These are phyloP conservation scores for Lutjanus campechanus DNA, from an alignment of 2,797 vertebrate species.

Conservation along the genomic window DNA sequence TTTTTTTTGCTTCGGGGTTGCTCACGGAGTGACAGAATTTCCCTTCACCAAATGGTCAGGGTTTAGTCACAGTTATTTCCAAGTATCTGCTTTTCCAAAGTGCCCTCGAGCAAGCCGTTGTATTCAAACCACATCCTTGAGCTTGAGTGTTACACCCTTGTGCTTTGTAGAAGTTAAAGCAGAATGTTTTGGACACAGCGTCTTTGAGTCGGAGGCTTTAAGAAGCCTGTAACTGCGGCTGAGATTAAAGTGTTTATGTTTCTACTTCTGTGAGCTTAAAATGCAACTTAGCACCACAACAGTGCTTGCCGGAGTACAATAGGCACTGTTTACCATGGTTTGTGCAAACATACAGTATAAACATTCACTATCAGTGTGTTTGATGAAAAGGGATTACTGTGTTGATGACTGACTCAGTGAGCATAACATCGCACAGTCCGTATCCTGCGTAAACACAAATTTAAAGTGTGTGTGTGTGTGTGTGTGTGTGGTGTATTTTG, in stretches of 20 bases:
- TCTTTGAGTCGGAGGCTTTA: conserved; percentile 15
- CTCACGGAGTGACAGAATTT: conserved; percentile 2
- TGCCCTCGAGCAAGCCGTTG: conserved; percentile 3
- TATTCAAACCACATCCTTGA: neutral
- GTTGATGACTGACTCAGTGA: conserved; percentile 57
- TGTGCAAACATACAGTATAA: conserved; percentile 38
- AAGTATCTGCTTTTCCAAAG: conserved; percentile 19
- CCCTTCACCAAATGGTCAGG: conserved; percentile 13
- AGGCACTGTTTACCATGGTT: conserved; percentile 44
- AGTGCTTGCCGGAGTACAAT: conserved; percentile 22
- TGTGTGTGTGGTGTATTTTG: conserved; percentile 8
- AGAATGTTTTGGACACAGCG: conserved; percentile 10
- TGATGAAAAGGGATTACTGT: conserved; percentile 59
- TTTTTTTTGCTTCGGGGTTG: conserved; percentile 4
- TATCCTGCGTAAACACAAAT: conserved; percentile 41
- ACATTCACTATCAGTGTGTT: conserved; percentile 38
- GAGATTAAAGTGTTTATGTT: conserved; percentile 51
- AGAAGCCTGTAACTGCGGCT: neutral
- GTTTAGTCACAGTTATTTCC: conserved; percentile 32
- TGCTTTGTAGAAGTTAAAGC: neutral
- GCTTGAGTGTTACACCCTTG: neutral
- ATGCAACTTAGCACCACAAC: conserved; percentile 10
- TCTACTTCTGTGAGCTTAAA: conserved; percentile 48
- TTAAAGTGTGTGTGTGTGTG: neutral
- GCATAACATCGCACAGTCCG: conserved; percentile 45